These are phyloP conservation scores for Lota lota DNA, from an alignment of 2,113 vertebrate genomes.

Conservation along the genomic window DNA sequence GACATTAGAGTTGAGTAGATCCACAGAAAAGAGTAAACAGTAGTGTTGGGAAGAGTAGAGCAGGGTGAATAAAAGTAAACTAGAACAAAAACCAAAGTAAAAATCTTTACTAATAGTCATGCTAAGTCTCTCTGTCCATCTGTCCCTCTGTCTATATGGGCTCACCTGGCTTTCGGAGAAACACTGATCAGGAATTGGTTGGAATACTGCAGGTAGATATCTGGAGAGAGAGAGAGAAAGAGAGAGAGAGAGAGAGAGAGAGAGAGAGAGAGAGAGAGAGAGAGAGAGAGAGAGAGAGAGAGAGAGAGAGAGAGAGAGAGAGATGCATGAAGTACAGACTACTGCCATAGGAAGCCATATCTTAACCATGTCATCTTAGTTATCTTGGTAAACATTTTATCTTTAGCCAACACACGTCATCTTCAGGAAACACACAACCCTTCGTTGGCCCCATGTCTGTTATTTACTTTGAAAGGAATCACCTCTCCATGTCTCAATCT, in stretches of 20 bases:
- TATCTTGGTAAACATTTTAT: background rate
- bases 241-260: constrained; percentile 31
- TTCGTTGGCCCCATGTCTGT: background rate
- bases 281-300: constrained; percentile 10
- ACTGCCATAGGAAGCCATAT: too few species aligned
- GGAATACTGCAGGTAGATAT: constrained; percentile 86
- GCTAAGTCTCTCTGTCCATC: background rate
- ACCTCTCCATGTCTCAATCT: constrained; percentile 99
- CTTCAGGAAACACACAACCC: too few species aligned
- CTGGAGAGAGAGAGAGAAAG: constrained; percentile 61
- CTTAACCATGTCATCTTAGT: too few species aligned
- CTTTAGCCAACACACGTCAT: too few species aligned
- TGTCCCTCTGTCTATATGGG: background rate
- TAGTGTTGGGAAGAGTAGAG: background rate
- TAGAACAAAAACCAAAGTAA: background rate
- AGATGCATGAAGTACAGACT: constrained; percentile 1
- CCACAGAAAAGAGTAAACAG: background rate
- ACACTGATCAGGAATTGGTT: constrained; percentile 85
- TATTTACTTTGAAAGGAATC: constrained; percentile 71
- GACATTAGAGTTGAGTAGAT: background rate
- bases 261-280: constrained; percentile 24
- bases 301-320: constrained; percentile 33
- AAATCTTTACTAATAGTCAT: background rate
- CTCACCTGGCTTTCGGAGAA: constrained; percentile 85
- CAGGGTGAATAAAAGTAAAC: background rate